Evolutionary conservation across 2,888 invertebrate species (phyloP), one percentile per base, ranked within the genome.

Genomic region (Limulus polyphemus): DNA sequence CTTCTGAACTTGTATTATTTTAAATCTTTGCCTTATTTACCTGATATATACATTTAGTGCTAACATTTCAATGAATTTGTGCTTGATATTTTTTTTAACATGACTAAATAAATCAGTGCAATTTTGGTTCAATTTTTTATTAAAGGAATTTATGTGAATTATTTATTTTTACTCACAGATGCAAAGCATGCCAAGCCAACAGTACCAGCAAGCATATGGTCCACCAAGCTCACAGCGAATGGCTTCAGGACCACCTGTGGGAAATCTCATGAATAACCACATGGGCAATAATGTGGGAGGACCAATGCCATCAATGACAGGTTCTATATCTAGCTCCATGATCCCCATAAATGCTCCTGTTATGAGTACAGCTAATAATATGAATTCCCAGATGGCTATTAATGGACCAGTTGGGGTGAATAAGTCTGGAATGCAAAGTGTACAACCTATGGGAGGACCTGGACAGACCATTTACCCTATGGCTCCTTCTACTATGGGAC

Each of bases 141-240:
- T 50, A n/a, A 50, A 50, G 50, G 51, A 50, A 14, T 47, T 51
- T 14, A 49, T 48, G 62, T 61, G 50, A 50, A n/a, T 49, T 32
- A 59, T 55, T 14, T 49, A 10, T 17, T 50, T 61, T 57, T 62
- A 63, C 56, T 73, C 77, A 54, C 78, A 83, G 83, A 83, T 84
- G 82, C 83, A 83, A 77, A 82, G 75, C 68, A 83, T 83, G 81
- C 83, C 83, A 71, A 80, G 81, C 73, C 81, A 83, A 75, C 82
- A 83, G 74, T 82, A 82, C 74, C 80, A 80, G 73, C 58, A 61
- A 50, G 61, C 68, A 48, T 70, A 70, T 60, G 80, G 81, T 75
- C 81, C 81, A 74, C 81, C 83, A 74, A 79, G 78, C 73, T 80
- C 80, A 73, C 79, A 82, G 75, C 79, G 83, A 74, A 80, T 65